These are phyloP conservation scores for Xiphorhynchus elegans DNA, from an alignment of 2,113 vertebrate species.

Conservation along the genomic window DNA sequence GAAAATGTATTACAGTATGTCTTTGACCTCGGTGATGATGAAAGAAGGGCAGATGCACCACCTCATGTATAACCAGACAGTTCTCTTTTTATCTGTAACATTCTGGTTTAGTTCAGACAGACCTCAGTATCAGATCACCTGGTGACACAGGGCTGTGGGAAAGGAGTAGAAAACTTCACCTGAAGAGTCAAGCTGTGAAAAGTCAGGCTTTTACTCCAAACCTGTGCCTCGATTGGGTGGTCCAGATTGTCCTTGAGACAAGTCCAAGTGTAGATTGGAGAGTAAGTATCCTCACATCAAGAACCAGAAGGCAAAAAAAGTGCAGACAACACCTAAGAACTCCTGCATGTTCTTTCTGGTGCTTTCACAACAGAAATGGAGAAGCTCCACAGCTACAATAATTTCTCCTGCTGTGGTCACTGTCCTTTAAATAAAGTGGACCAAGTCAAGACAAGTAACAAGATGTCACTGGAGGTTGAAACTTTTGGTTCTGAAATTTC, in stretches of 20 bases:
- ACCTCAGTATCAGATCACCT: neutral
- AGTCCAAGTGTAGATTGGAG: neutral
- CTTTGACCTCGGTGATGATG: neutral
- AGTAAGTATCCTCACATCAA: neutral
- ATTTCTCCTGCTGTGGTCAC: neutral
- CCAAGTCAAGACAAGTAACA: neutral
- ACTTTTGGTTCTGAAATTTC: neutral
- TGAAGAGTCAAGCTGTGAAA: neutral
- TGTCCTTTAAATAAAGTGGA: neutral
- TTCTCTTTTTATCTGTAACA: neutral
- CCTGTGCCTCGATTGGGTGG: neutral
- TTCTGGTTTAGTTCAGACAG: neutral
- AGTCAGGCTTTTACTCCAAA: neutral
- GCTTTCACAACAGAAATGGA: neutral
- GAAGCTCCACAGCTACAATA: neutral
- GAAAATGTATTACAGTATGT: neutral
- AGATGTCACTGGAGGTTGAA: neutral
- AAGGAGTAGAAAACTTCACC: neutral
- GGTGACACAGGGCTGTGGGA: neutral
- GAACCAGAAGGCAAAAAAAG: neutral
- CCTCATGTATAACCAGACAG: neutral
- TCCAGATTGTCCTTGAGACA: neutral
- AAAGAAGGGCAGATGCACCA: neutral
- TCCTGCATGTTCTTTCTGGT: neutral
- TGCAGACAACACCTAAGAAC: neutral